Percentiles rank a stretch among this genome's conserved stretches.
These are phyloP conservation scores for Sphyrna mokarran DNA, from an alignment of 2,113 vertebrate species.

Conservation along the genomic window DNA sequence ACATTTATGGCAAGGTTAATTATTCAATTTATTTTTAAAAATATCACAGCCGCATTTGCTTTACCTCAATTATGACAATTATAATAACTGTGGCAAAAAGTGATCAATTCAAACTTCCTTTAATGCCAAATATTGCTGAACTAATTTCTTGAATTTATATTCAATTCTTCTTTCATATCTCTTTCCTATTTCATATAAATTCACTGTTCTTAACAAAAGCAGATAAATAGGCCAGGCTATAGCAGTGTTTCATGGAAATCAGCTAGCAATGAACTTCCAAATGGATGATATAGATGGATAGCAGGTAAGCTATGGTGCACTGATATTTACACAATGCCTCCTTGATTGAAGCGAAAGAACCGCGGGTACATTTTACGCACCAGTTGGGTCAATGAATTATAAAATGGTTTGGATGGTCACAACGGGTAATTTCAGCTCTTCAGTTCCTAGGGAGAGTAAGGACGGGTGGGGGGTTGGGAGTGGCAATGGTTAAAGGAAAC, in stretches of 20 bases:
- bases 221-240: background rate
- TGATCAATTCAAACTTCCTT: background rate
- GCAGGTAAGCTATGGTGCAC: background rate
- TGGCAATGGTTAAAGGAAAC: background rate
- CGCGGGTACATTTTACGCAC: background rate
- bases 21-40: conserved; percentile 76
- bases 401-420: background rate
- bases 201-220: background rate
- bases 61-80: conserved; percentile 4
- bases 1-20: conserved; percentile 84
- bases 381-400: background rate
- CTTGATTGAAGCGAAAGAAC: background rate
- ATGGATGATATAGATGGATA: background rate
- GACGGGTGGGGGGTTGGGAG: too few species aligned
- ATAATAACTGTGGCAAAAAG: background rate
- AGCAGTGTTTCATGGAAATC: background rate
- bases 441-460: background rate
- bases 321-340: background rate
- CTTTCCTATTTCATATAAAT: background rate
- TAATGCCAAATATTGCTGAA: background rate
- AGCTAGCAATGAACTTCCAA: background rate
- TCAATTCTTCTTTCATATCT: background rate
- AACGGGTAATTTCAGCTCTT: background rate
- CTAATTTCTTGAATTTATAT: background rate
- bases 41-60: background rate